Evolutionary conservation across 2,888 invertebrate genomes (phyloP), one percentile per base, ranked within the genome.

Genomic region (Harpalus rufipes): DNA sequence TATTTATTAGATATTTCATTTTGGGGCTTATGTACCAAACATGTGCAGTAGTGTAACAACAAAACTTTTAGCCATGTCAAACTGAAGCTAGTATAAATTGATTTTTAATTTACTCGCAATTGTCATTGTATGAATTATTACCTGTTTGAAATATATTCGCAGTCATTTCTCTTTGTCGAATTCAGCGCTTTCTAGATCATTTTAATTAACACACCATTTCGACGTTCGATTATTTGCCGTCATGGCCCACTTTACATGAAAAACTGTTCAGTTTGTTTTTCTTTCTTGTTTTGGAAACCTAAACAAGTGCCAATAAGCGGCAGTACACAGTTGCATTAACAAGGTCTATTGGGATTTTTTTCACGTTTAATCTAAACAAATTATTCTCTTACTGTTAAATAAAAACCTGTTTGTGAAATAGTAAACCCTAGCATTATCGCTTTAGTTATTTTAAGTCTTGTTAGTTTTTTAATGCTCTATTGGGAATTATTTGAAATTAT

Each of bases 231-330:
- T 72, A 72, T 72, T 72, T 72, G n/a, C 72, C 1, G 72, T 8
- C 72, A 41, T 16, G n/a, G 44, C 16, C 41, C 72, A 12, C 72
- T 72, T 72, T 72, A 25, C 63, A 21, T 63, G 63, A 25, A 25
- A 12, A 63, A 25, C 63, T 63, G 63, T 63, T 21, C 21, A 63
- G 25, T 12, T 63, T 63, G 63, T 63, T 63, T 59, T 25, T 63
- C 63, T 63, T 72, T 18, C 8, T 41, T 51, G 44, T 74, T 74
- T 74, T 74, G 74, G 14, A 74, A 74, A 44, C 41, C 74, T 74
- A 74, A 74, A 74, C 74, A 74, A 14, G 8, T 63, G 25, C 63
- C 21, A 63, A 25, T 63, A 21, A 63, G 25, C 63, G 7, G 10
- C 18, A 12, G 10, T 63, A 21, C 21, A 18, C 21, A 63, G 4